These are phyloP conservation scores for Drosophila neonasuta DNA, from an alignment of 2,888 invertebrate species.

Conservation along the genomic window DNA sequence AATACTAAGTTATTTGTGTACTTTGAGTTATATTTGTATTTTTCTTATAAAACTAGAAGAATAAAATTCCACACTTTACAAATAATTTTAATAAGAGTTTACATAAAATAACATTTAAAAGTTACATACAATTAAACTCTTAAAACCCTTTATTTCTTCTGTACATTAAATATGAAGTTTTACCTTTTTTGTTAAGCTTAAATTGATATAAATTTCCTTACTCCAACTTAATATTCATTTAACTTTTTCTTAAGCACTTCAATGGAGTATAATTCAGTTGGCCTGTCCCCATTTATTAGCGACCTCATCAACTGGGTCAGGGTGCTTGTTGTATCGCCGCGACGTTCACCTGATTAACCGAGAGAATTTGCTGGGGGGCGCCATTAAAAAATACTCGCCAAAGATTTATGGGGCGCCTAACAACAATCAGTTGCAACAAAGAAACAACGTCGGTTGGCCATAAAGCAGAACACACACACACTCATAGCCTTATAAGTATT, in stretches of 20 bases:
- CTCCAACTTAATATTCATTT: too few relatives aligned
- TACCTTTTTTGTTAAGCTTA: too few relatives aligned
- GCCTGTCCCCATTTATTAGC: neutral
- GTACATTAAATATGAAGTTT: too few relatives aligned
- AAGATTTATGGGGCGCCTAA: conserved; percentile 43
- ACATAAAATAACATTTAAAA: too few relatives aligned
- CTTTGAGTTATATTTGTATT: too few relatives aligned
- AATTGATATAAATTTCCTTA: too few relatives aligned
- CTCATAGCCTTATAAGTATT: neutral
- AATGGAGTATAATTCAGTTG: neutral
- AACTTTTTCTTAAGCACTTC: neutral
- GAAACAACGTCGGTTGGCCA: conserved; percentile 41
- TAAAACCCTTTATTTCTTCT: too few relatives aligned
- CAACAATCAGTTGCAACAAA: conserved; percentile 22
- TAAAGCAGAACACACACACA: conserved; percentile 27
- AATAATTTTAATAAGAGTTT: too few relatives aligned
- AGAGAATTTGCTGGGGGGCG: conserved; percentile 24
- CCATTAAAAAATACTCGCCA: conserved; percentile 37
- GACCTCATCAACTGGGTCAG: conserved; percentile 1
- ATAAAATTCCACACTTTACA: too few relatives aligned
- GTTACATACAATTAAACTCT: too few relatives aligned
- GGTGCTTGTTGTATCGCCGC: conserved; percentile 1
- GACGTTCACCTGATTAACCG: conserved; percentile 42
- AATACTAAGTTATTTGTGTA: too few relatives aligned
- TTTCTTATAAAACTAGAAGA: too few relatives aligned